Base-by-base conservation (phyloP, 1,140 invertebrate genomes). In the Tetragonula clypearis region DNA sequence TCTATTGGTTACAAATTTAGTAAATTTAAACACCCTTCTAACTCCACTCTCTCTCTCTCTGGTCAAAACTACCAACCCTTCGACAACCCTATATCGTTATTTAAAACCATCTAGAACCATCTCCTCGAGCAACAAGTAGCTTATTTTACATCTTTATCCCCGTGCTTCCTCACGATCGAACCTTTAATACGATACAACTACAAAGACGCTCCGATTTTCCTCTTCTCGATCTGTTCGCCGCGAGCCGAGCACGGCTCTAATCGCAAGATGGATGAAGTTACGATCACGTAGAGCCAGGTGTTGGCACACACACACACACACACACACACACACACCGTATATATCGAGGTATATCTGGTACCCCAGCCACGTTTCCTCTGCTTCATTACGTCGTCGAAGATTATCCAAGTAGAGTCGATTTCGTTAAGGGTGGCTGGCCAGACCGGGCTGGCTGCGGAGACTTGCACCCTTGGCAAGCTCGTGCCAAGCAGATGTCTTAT, bases 401-500 rank as follows among this genome's bases (percentile, higher is more conserved):
- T 91, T 89, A 91, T 90, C 85, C 69, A 80, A 71, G 79, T 72
- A 86, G 81, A 77, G n/a, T 82, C 87, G 84, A 91, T 88, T 88
- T 90, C 84, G 88, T 90, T 87, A 88, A 90, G 90, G 90, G 87
- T 90, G 86, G 81, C 84, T 85, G 78, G 73, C 86, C 73, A 80
- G 79, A 84, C 88, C 80, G 83, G 68, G 56, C 75, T 49, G 41
- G 87, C 83, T 90, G 26, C 82, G 74, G 41, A 49, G 41, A 86
- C 88, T 83, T 68, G 88, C 89, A 90, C 90, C 88, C 89, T 86
- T 87, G 72, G 87, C 85, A 80, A 91, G 90, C 90, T 91, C 90
- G 90, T 91, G 90, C 90, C 90, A 90, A 88, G 91, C 92, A 92
- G 92, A 92, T 92, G 91, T 92, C 91, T 90, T 79, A 92, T 92